Percentiles rank a stretch among this genome's conserved stretches.
These are phyloP conservation scores for Maconellicoccus hirsutus DNA, from an alignment of 1,140 invertebrate genomes.

Conservation along the genomic window DNA sequence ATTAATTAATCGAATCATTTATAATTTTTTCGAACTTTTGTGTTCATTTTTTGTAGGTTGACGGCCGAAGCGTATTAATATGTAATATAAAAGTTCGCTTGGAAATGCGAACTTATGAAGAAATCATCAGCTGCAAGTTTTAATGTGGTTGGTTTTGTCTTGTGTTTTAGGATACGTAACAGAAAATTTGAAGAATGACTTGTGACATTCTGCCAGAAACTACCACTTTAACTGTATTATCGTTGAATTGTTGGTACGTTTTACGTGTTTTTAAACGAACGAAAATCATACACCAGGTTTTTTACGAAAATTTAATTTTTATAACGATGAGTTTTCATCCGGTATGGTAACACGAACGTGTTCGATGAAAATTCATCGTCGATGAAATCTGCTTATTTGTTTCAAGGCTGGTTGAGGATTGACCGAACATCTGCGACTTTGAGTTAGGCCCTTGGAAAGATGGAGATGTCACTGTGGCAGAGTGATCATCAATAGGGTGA, in stretches of 20 bases:
- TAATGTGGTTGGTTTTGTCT: background rate
- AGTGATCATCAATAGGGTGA: background rate
- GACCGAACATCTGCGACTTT: background rate
- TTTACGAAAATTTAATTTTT: background rate
- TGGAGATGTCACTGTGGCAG: background rate
- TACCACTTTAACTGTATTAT: slow-evolving; percentile 22
- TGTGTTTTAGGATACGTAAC: background rate
- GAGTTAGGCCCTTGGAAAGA: background rate
- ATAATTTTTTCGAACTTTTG: slow-evolving; percentile 1
- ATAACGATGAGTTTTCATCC: background rate
- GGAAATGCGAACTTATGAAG: background rate
- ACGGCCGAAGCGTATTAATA: no score
- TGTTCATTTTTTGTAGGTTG: background rate
- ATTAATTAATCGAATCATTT: background rate
- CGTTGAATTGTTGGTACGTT: slow-evolving; percentile 23
- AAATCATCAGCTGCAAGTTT: slow-evolving; percentile 2
- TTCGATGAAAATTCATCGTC: background rate
- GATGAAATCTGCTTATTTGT: background rate
- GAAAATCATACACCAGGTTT: background rate
- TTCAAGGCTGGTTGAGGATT: background rate
- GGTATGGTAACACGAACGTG: background rate
- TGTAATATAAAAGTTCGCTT: no score
- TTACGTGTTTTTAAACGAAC: background rate
- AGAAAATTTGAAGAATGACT: background rate
- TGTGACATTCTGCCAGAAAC: slow-evolving; percentile 2